phyloP scores from a whole-genome alignment of 2,113 vertebrate species.

The Microcebus griseorufus region DNA sequence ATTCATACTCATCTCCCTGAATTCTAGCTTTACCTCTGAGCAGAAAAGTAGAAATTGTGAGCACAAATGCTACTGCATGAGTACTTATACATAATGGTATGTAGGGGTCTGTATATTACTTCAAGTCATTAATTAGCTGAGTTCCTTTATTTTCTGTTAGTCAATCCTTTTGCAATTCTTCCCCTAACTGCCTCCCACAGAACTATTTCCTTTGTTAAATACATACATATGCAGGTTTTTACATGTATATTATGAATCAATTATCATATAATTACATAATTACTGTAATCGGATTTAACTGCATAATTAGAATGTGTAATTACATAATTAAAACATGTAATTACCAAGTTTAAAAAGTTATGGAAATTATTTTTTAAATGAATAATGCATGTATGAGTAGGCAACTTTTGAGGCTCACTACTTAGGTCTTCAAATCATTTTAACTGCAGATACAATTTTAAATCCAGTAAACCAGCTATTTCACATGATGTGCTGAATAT shows the following conservation, averaged over 20 bases:
- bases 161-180: slow-evolving; percentile 10
- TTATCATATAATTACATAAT: slow-evolving; percentile 87
- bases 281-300: slow-evolving; percentile 87
- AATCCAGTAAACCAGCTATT: slow-evolving; percentile 53
- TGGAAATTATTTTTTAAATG: slow-evolving; percentile 75
- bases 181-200: slow-evolving; percentile 6
- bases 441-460: slow-evolving; percentile 47
- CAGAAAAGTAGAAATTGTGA: background rate
- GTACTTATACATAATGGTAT: background rate
- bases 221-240: slow-evolving; percentile 81
- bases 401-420: slow-evolving; percentile 63
- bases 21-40: background rate
- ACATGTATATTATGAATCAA: slow-evolving; percentile 85
- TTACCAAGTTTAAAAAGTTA: slow-evolving; percentile 76
- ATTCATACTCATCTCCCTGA: background rate
- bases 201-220: slow-evolving; percentile 84
- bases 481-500: slow-evolving; percentile 54
- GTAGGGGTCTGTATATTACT: background rate
- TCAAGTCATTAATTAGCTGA: slow-evolving; percentile 38
- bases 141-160: slow-evolving; percentile 32
- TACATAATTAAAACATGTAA: slow-evolving; percentile 81
- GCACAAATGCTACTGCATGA: background rate
- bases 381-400: slow-evolving; percentile 71
- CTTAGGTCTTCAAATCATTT: slow-evolving; percentile 65
- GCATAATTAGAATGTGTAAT: slow-evolving; percentile 86